phyloP scores from a whole-genome alignment of 2,888 invertebrate genomes.

The Dasysyrphus albostriatus region DNA sequence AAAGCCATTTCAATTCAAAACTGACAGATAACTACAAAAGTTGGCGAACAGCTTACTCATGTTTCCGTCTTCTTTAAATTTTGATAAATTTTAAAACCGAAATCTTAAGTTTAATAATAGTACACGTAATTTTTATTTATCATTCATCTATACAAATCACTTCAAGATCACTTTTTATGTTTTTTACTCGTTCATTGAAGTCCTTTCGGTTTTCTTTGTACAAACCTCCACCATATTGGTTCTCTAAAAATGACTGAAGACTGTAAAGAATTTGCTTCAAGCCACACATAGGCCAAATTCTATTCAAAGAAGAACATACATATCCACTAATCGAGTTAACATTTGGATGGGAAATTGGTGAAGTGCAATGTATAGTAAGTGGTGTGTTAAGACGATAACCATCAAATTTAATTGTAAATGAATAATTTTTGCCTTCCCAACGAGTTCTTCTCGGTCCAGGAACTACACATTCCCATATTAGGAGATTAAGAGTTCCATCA shows the following conservation, averaged over 20 bases:
- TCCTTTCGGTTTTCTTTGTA: neutral
- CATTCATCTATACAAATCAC: neutral
- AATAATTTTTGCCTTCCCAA: slow-evolving; percentile 29
- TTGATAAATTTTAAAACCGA: no score
- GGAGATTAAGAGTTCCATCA: slow-evolving; percentile 57
- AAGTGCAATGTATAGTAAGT: slow-evolving; percentile 12
- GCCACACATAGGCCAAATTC: slow-evolving; percentile 35
- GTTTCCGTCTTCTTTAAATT: no score
- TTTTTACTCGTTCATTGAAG: slow-evolving; percentile 41
- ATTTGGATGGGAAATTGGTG: slow-evolving; percentile 67
- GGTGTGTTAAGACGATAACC: neutral
- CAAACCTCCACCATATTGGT: slow-evolving; percentile 56
- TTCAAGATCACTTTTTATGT: neutral
- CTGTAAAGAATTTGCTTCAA: slow-evolving; percentile 58
- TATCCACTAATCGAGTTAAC: slow-evolving; percentile 3
- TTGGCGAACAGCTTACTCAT: no score
- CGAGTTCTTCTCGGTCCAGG: slow-evolving; percentile 46
- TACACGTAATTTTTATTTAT: no score
- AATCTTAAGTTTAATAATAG: no score
- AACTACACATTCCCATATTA: slow-evolving; percentile 49
- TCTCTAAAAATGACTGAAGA: slow-evolving; percentile 60
- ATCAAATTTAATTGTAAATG: slow-evolving; percentile 40
- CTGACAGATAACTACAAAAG: no score
- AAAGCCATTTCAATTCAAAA: no score
- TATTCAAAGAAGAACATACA: slow-evolving; percentile 28